phyloP scores from a whole-genome alignment of 1,140 invertebrate species.

The Lepidurus arcticus region DNA sequence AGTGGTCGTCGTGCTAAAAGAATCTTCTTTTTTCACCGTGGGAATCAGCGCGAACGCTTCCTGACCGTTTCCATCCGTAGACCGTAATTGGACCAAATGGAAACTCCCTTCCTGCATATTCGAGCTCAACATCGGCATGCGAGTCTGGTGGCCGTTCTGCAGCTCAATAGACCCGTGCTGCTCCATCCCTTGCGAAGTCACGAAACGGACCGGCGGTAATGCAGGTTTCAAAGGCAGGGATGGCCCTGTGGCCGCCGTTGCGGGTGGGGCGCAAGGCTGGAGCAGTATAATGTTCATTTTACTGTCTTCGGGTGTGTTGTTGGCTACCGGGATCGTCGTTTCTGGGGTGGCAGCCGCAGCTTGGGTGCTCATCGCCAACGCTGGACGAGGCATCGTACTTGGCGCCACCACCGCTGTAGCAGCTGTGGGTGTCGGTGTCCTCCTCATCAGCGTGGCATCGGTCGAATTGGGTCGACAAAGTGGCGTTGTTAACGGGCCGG shows the following conservation, averaged over 20 bases:
- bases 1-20: not conserved
- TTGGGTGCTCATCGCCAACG: not conserved
- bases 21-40: not conserved
- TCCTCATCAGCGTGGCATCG: not conserved
- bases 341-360: conserved; percentile 21
- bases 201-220: not conserved
- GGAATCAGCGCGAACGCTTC: not conserved
- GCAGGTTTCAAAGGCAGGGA: conserved; percentile 16
- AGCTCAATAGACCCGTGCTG: conserved; percentile 24
- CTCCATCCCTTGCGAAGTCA: conserved; percentile 26
- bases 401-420: not conserved
- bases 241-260: not conserved
- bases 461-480: not conserved
- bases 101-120: not conserved
- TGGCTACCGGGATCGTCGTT: not conserved
- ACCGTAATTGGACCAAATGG: not conserved
- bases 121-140: conserved; percentile 16
- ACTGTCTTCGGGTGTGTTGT: not conserved
- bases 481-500: not conserved
- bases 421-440: not conserved
- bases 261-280: conserved; percentile 14
- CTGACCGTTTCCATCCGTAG: conserved; percentile 4
- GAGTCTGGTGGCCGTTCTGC: conserved; percentile 11
- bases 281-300: conserved; percentile 14
- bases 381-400: not conserved